Evolutionary conservation across 1,140 invertebrate species (phyloP), one percentile per base, ranked within the genome.

Genomic region (Anastrepha obliqua): DNA sequence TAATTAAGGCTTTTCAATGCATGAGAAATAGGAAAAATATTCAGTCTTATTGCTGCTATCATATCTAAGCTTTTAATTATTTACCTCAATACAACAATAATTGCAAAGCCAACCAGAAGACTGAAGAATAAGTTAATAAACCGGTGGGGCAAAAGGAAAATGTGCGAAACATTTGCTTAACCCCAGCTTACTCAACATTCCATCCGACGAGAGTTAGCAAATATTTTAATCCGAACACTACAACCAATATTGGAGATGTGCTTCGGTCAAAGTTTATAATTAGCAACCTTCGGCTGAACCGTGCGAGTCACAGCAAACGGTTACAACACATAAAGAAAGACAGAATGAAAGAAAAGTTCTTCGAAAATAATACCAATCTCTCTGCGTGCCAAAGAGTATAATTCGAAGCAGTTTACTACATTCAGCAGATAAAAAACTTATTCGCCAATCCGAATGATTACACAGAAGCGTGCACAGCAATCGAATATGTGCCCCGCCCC

Each of bases 201-300:
- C 11, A 1, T 8, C 11, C 9, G 11, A 42, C 64, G 29, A 29
- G 29, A 1, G 64, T 39, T 13, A 2, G 29, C 13, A 11, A 11
- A 8, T 67, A 39, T 13, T 67, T 39, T 11, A 11, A 67, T 67
- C 29, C 29, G 39, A 67, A 42, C 13, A 67, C 29, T 39, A 39
- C 64, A 42, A 74, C 20, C 39, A 67, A 42, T 67, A 9, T 29
- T 29, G 29, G 29, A 29, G 29, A 29, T 29, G 29, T 4, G 20
- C 65, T 29, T 5, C 42, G 15, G 17, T 0, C 67, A 47, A 74
- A 74, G 67, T 74, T 74, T 74, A 17, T 74, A 74, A 74, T 74
- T 74, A 74, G 67, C 67, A 74, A 74, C 67, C 67, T 74, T 74
- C 44, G 39, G 15, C 67, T 74, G 67, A 74, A n/a, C 67, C 42